A percentile compares a stretch with the other conserved stretches of the same genome.
These are phyloP conservation scores for Acronicta psi DNA, from an alignment of 2,888 invertebrate species.

Conservation along the genomic window DNA sequence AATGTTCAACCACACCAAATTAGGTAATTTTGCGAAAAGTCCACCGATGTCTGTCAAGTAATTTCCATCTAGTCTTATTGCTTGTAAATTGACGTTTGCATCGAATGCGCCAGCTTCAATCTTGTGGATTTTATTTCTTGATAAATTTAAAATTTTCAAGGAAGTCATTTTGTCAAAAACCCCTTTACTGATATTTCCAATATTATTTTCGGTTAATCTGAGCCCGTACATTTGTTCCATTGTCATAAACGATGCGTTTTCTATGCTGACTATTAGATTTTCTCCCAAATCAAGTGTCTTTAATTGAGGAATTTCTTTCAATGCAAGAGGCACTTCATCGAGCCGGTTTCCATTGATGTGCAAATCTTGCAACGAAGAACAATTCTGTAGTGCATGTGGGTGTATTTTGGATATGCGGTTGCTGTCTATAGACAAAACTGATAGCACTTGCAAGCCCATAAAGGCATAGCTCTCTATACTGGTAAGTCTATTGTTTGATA, in stretches of 20 bases:
- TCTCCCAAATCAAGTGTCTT: conserved; percentile 95
- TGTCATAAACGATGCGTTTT: conserved; percentile 94
- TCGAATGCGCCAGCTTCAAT: conserved; percentile 94
- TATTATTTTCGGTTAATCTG: conserved; percentile 95
- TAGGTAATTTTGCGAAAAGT: conserved; percentile 94
- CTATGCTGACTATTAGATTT: conserved; percentile 94
- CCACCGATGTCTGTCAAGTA: conserved; percentile 93
- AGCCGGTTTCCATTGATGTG: conserved; percentile 95
- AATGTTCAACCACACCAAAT: conserved; percentile 95
- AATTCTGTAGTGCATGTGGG: conserved; percentile 93
- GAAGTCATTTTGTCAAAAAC: conserved; percentile 94
- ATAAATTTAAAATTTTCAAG: conserved; percentile 94
- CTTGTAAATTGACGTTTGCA: conserved; percentile 93
- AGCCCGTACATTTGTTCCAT: conserved; percentile 94
- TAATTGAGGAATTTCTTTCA: conserved; percentile 92
- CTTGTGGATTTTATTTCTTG: conserved; percentile 94
- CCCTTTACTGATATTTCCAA: conserved; percentile 93
- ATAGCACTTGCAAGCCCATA: conserved; percentile 93
- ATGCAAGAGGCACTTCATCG: conserved; percentile 92
- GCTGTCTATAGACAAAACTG: conserved; percentile 93
- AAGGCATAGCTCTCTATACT: conserved; percentile 93
- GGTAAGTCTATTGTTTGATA: conserved; percentile 94
- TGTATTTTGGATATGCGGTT: conserved; percentile 93
- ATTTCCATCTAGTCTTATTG: conserved; percentile 95
- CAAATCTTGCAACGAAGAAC: conserved; percentile 93